Base-by-base conservation (phyloP, 1,140 invertebrate species). In the Dendroctonus valens region DNA sequence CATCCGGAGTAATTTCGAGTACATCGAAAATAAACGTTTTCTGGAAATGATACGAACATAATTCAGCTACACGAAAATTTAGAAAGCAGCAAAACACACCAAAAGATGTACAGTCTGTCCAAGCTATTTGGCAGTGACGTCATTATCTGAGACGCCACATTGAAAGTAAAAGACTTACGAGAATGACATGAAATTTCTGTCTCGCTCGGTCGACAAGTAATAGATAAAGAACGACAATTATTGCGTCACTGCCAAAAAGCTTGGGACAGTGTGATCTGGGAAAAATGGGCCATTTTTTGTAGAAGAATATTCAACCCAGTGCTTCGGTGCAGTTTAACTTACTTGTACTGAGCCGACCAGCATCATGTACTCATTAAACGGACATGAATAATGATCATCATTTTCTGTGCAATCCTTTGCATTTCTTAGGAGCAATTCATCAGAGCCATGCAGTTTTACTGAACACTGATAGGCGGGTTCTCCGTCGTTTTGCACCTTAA, bases 381-480 rank as follows among this genome's bases (percentile, higher is more conserved):
- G 39, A 65, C 71, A 73, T 12, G 59, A 64, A 55, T 69, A 73
- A 60, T 58, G 65, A 14, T 46, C 57, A 48, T 68, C 69, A 46
- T 59, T 53, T 9, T 53, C 58, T 14, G 65, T 55, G 39, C 71
- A 73, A 44, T 68, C 67, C 37, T 65, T 73, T 9, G 49, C 14
- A 61, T 69, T 64, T 41, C 67, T 70, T 9, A 71, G 63, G n/a
- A 62, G 59, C 5, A 73, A 6, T 26, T 52, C 65, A 11, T 61
- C 49, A 7, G 67, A 59, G 39, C 69, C 41, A 7, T 53, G 15
- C 12, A 73, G 15, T 12, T 54, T 55, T 6, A 73, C 26, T 52
- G 68, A 49, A 53, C 65, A 65, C 52, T 69, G 53, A 59, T 69
- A 73, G 9, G 70, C 72, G 41, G 72, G 58, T 61, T 73, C 72